These are phyloP conservation scores for Agriotes lineatus DNA, from an alignment of 2,888 invertebrate genomes.

Conservation along the genomic window DNA sequence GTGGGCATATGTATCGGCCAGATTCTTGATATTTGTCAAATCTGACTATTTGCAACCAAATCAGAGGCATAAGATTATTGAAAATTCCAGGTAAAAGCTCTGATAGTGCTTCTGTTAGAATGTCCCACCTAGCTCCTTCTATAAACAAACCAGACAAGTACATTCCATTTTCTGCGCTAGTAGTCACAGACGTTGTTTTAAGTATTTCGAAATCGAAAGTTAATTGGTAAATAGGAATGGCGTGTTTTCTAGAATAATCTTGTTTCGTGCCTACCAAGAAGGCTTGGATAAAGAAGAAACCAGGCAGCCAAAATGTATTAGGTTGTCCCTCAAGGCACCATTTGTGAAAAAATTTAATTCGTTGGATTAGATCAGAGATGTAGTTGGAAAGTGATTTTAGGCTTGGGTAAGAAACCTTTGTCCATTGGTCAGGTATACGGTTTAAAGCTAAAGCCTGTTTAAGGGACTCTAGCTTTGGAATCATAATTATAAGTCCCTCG, in stretches of 20 bases:
- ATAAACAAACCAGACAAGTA: slow-evolving; percentile 83
- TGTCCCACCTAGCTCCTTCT: slow-evolving; percentile 93
- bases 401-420: slow-evolving; percentile 87
- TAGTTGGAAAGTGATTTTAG: slow-evolving; percentile 88
- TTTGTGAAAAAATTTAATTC: slow-evolving; percentile 78
- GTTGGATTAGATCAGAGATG: slow-evolving; percentile 81
- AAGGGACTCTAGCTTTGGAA: slow-evolving; percentile 82
- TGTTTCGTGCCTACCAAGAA: slow-evolving; percentile 92
- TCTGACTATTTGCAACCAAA: slow-evolving; percentile 84
- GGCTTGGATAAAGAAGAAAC: slow-evolving; percentile 93
- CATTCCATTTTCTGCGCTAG: slow-evolving; percentile 71
- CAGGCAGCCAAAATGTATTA: slow-evolving; percentile 89
- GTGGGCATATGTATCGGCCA: slow-evolving; percentile 79
- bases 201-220: slow-evolving; percentile 81
- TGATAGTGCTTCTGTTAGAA: slow-evolving; percentile 73
- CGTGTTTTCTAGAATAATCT: slow-evolving; percentile 88
- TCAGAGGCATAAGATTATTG: slow-evolving; percentile 85
- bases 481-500: slow-evolving; percentile 88
- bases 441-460: slow-evolving; percentile 78
- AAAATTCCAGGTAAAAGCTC: slow-evolving; percentile 88
- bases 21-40: slow-evolving; percentile 70
- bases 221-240: slow-evolving; percentile 87
- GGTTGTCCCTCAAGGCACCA: slow-evolving; percentile 82
- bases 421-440: slow-evolving; percentile 86
- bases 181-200: slow-evolving; percentile 46